Evolutionary conservation across 92 coral and sea anemone species (phyloP).

Genomic region (Palythoa heliodiscus): DNA sequence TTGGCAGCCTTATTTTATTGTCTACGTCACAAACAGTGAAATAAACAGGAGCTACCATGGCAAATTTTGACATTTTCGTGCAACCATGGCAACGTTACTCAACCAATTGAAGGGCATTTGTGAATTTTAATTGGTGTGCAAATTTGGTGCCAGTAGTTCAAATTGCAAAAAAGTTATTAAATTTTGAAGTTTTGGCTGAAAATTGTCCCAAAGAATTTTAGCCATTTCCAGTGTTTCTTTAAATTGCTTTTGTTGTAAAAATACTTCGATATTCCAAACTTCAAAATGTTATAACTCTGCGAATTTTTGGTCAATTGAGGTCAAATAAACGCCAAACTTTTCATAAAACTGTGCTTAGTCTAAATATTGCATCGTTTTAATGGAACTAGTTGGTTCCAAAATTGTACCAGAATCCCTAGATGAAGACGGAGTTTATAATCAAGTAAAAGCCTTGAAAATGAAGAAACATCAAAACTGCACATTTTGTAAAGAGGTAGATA

Average conservation of each 20-base stretch:
- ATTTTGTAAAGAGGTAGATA: too few relatives aligned
- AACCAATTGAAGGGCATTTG: neutral
- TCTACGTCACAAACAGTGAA: neutral
- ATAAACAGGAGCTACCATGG: neutral
- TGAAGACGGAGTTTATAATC: too few relatives aligned
- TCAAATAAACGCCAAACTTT: neutral
- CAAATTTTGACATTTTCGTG: conserved; percentile 1
- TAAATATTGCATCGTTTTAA: neutral
- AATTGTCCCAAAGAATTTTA: neutral
- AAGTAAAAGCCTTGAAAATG: too few relatives aligned
- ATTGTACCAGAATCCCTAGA: neutral
- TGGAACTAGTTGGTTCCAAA: neutral
- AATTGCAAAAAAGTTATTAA: neutral
- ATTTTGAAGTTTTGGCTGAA: neutral
- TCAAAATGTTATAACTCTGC: neutral
- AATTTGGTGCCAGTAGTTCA: neutral
- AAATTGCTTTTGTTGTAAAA: neutral
- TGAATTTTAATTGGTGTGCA: neutral
- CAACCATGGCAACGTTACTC: neutral
- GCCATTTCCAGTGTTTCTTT: neutral
- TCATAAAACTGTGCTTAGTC: neutral
- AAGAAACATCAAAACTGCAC: too few relatives aligned
- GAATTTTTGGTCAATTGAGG: neutral
- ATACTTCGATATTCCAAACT: neutral
- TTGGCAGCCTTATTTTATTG: neutral